phyloP scores from a whole-genome alignment of 2,797 vertebrate species.

The Limosa lapponica region DNA sequence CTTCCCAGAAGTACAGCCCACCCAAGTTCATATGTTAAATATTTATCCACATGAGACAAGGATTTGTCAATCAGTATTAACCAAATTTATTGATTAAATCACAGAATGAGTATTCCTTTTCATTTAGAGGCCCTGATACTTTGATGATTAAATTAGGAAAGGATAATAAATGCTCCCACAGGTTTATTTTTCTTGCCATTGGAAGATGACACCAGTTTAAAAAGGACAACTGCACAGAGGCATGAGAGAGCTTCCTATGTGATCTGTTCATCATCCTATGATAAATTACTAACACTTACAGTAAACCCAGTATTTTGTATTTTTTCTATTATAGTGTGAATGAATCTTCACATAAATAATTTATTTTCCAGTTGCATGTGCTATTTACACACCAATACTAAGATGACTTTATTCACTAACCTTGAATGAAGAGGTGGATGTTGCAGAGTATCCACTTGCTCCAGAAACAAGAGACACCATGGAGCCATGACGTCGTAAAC shows the following conservation, averaged over 20 bases:
- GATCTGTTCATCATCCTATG: neutral
- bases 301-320: too few species aligned
- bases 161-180: neutral
- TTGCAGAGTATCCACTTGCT: constrained; percentile 91
- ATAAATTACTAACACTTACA: too few species aligned
- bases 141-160: too few species aligned
- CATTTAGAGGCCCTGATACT: neutral
- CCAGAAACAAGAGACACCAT: constrained; percentile 94
- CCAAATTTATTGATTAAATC: neutral
- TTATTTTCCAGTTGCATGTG: neutral
- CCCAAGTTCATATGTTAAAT: neutral
- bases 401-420: constrained; percentile 69
- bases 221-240: neutral
- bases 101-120: neutral
- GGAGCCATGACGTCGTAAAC: constrained; percentile 90
- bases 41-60: neutral
- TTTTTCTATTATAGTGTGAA: too few species aligned
- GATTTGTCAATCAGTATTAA: neutral
- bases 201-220: neutral
- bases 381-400: neutral
- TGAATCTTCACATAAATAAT: neutral
- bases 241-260: neutral
- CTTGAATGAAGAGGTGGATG: constrained; percentile 95
- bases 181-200: neutral
- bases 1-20: neutral